phyloP scores from a whole-genome alignment of 2,888 invertebrate species.

The Girardia tigrina region DNA sequence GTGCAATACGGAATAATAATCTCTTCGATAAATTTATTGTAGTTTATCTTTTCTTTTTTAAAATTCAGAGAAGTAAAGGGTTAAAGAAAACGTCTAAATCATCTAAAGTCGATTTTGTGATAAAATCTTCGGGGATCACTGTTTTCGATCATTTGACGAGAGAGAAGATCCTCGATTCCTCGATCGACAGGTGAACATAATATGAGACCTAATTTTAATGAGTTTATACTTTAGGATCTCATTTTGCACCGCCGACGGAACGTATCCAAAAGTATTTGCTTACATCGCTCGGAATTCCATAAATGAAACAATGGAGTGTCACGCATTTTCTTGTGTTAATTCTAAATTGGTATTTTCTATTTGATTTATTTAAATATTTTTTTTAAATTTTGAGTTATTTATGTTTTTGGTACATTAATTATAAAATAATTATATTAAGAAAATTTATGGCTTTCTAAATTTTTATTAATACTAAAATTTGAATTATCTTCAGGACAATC shows the following conservation, averaged over 20 bases:
- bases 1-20: too few species aligned
- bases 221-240: conserved; percentile 60
- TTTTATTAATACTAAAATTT: too few species aligned
- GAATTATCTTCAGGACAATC: too few species aligned
- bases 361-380: too few species aligned
- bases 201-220: neutral
- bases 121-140: conserved; percentile 31
- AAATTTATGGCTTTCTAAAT: too few species aligned
- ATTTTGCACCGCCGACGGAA: conserved; percentile 73
- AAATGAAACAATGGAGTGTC: conserved; percentile 67
- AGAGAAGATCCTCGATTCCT: conserved; percentile 4
- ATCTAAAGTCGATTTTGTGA: conserved; percentile 21
- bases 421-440: too few species aligned
- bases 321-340: conserved; percentile 70
- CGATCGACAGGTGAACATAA: conserved; percentile 21
- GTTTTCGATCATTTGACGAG: conserved; percentile 26
- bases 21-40: too few species aligned
- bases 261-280: conserved; percentile 70
- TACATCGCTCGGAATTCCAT: conserved; percentile 61
- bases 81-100: neutral
- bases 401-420: too few species aligned
- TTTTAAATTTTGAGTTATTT: too few species aligned
- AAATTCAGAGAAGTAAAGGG: neutral
- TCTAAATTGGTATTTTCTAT: conserved; percentile 59
- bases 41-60: too few species aligned